A percentile compares a stretch with the other conserved stretches of the same genome.
Evolutionary conservation across 2,113 vertebrate species (phyloP).

Genomic region (Oncorhynchus clarkii): DNA sequence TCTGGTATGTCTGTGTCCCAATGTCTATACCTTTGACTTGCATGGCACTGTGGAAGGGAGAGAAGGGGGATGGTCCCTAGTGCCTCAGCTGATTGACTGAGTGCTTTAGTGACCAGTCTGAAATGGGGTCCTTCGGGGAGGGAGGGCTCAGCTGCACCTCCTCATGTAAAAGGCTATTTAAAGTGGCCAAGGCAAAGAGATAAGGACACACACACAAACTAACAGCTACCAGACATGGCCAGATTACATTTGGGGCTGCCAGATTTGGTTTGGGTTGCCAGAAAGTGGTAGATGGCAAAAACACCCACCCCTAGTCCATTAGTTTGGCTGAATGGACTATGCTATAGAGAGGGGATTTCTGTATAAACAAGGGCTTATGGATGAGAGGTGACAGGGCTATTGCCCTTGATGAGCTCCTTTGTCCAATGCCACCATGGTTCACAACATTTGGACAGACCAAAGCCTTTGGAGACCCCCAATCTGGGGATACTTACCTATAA

Average conservation of each 20-base stretch:
- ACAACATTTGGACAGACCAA: neutral
- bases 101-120: constrained; percentile 40
- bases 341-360: too few species aligned
- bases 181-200: constrained; percentile 12
- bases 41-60: neutral
- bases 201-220: neutral
- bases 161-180: constrained; percentile 44
- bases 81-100: constrained; percentile 41
- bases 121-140: constrained; percentile 24
- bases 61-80: constrained; percentile 20
- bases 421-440: neutral
- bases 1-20: neutral
- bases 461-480: neutral
- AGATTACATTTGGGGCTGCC: constrained; percentile 18
- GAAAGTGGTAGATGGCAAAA: neutral
- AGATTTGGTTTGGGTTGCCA: constrained; percentile 14
- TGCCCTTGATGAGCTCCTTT: neutral
- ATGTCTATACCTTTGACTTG: neutral
- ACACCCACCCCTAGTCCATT: neutral
- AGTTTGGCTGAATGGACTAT: neutral
- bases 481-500: neutral
- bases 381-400: neutral
- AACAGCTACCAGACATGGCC: constrained; percentile 16
- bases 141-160: constrained; percentile 33
- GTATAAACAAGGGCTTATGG: neutral